Base-by-base conservation (phyloP, 2,113 vertebrate species). In the Macrotus californicus region DNA sequence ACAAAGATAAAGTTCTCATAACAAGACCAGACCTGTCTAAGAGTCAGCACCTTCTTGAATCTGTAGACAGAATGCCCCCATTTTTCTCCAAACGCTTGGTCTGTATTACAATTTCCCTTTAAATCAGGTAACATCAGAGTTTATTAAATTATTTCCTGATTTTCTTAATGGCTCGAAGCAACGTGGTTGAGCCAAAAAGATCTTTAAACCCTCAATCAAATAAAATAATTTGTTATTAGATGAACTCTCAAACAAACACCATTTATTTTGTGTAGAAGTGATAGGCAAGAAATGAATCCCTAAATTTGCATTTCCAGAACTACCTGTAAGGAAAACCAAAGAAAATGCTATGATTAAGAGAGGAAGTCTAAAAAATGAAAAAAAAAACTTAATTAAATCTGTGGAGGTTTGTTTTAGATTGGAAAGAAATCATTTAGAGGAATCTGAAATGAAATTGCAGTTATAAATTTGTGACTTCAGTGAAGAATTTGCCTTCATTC, bases 391-490 rank as follows among this genome's bases (percentile, higher is more conserved):
- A 96, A 91, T 94, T 54, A 76, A 92, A 89, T 6, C 12, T 22
- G 76, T 46, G 15, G 13, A 88, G 10, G 24, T 52, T 96, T 94
- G 61, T 83, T 80, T 80, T 70, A 84, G 75, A 91, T 84, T 75
- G n/a, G 56, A 90, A 70, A 88, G 24, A 89, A 82, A 90, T 79
- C 2, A 77, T 85, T 91, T 87, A 82, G 48, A 85, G 14, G 26
- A 87, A 67, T 73, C 15, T 48, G 61, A 91, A 97, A 82, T 92
- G 79, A 95, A 96, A 90, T 75, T 77, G 31, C 22, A 81, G 29
- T 81, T 94, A 88, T 92, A 94, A 84, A 96, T 96, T 88, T 67
- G 70, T 72, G 50, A 31, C 41, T 61, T 96, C 93, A 92, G 50
- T 92, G 81, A 96, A 81, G 24, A 93, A 80, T 92, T 93, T 94